Conservation (phyloP, 2,113 vertebrate species). For the Rhabdornis inornatus region DNA sequence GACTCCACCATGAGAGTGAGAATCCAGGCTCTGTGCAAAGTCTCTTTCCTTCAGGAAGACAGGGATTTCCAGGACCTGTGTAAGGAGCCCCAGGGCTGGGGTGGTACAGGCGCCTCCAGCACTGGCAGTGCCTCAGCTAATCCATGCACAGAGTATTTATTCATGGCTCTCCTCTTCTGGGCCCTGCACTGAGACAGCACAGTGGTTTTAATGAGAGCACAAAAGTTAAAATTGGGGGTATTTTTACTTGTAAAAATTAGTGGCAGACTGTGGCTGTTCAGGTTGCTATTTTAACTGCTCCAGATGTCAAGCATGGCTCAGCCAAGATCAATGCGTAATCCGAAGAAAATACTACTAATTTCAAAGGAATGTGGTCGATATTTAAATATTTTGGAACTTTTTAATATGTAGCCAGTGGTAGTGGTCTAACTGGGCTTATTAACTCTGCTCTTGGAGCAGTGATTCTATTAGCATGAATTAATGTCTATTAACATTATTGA, state of each 20-base stretch:
- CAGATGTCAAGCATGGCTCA: slow-evolving; percentile 32
- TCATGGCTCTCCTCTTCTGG: background rate
- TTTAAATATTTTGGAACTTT: slow-evolving; percentile 35
- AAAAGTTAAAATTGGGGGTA: background rate
- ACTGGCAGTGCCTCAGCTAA: background rate
- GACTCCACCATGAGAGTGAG: background rate
- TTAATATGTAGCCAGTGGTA: background rate
- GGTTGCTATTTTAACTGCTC: slow-evolving; percentile 53
- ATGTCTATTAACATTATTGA: slow-evolving; percentile 30
- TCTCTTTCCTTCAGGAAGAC: background rate
- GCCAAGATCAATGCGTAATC: slow-evolving; percentile 44
- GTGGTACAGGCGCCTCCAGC: background rate
- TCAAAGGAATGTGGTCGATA: slow-evolving; percentile 51
- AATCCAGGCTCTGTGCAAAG: background rate
- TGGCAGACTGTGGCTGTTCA: slow-evolving; percentile 20
- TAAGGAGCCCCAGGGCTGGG: background rate
- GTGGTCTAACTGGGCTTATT: slow-evolving; percentile 37
- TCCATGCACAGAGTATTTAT: background rate
- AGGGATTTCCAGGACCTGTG: background rate
- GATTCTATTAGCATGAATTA: slow-evolving; percentile 52
- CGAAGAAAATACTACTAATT: slow-evolving; percentile 61
- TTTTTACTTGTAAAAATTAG: background rate
- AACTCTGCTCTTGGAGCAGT: slow-evolving; percentile 26
- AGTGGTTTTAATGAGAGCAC: background rate
- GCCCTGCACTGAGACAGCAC: background rate